phyloP scores from a whole-genome alignment of 2,113 vertebrate species.

The Tragelaphus scriptus region DNA sequence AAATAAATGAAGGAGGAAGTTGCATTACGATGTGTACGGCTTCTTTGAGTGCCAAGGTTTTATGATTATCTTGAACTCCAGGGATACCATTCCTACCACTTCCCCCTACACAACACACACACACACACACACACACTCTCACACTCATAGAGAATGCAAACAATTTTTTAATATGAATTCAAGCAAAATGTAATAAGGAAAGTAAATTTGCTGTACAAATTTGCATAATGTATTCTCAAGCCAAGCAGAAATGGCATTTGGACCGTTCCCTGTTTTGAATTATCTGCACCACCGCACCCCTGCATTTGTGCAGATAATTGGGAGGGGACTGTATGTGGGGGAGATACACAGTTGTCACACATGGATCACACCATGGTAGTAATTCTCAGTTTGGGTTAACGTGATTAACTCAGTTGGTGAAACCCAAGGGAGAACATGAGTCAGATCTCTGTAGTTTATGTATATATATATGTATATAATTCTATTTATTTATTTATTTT shows the following conservation, averaged over 20 bases:
- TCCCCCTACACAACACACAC: background rate
- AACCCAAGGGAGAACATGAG: background rate
- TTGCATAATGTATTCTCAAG: slow-evolving; percentile 73
- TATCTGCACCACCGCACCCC: slow-evolving; percentile 58
- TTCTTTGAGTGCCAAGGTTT: background rate
- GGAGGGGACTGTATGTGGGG: background rate
- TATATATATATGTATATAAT: background rate
- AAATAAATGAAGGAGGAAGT: background rate
- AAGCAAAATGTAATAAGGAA: slow-evolving; percentile 74
- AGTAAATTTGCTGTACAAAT: slow-evolving; percentile 71
- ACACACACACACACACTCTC: background rate
- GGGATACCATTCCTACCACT: background rate
- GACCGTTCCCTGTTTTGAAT: slow-evolving; percentile 63
- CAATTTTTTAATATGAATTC: slow-evolving; percentile 63
- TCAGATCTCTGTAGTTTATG: background rate
- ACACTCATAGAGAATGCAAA: slow-evolving; percentile 47
- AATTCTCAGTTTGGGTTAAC: background rate
- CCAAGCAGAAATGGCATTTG: slow-evolving; percentile 71
- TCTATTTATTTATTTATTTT: background rate
- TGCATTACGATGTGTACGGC: background rate
- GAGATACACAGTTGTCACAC: background rate
- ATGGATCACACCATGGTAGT: background rate
- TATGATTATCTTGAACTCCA: slow-evolving; percentile 6
- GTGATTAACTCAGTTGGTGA: background rate
- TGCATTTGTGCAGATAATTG: slow-evolving; percentile 56